phyloP scores from a whole-genome alignment of 2,113 vertebrate species.

The Hyla sarda region DNA sequence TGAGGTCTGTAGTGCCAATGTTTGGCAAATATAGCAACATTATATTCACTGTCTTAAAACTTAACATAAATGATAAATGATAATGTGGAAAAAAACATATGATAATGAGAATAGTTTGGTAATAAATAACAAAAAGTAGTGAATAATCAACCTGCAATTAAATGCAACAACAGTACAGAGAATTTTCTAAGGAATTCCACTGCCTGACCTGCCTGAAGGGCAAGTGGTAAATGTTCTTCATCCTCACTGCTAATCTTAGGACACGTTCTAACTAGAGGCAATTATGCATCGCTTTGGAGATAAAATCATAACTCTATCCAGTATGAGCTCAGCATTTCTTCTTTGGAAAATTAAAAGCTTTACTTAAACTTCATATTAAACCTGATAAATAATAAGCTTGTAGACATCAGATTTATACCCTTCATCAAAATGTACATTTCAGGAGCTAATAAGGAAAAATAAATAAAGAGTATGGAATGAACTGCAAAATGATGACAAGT shows the following conservation, averaged over 20 bases:
- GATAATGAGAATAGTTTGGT: conserved; percentile 7
- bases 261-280: conserved; percentile 61
- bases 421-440: conserved; percentile 64
- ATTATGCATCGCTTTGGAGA: conserved; percentile 60
- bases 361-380: conserved; percentile 58
- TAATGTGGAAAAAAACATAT: conserved; percentile 26
- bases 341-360: conserved; percentile 65
- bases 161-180: conserved; percentile 53
- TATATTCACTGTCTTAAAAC: background rate
- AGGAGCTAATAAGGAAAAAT: conserved; percentile 65
- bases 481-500: conserved; percentile 66
- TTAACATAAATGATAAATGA: background rate
- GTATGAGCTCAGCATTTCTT: conserved; percentile 61
- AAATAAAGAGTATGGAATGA: conserved; percentile 65
- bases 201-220: conserved; percentile 62
- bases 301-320: conserved; percentile 61
- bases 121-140: conserved; percentile 44
- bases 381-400: conserved; percentile 53
- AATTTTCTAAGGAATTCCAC: conserved; percentile 45
- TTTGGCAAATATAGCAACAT: background rate
- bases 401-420: conserved; percentile 62
- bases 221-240: conserved; percentile 57
- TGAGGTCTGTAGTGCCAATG: background rate
- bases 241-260: conserved; percentile 62
- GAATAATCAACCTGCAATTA: conserved; percentile 49